These are phyloP conservation scores for Propsilocerus akamusi DNA, from an alignment of 1,140 invertebrate genomes.

Conservation along the genomic window DNA sequence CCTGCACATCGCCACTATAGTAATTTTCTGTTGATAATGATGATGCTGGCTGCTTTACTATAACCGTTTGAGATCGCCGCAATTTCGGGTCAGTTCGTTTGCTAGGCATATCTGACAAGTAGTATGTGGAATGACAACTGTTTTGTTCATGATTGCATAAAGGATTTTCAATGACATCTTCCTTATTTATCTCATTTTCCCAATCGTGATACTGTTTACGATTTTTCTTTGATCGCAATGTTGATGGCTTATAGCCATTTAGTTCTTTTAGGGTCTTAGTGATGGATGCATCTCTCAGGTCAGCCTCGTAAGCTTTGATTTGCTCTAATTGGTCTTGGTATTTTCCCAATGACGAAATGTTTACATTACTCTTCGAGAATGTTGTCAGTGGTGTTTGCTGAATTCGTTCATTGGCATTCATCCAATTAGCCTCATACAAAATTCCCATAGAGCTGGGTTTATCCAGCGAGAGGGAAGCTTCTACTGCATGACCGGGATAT, in stretches of 20 bases:
- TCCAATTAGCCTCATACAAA: conserved; percentile 69
- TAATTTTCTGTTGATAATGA: too few species aligned
- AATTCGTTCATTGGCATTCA: conserved; percentile 30
- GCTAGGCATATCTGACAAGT: conserved; percentile 8
- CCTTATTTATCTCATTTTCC: conserved; percentile 19
- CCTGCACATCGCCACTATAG: too few species aligned
- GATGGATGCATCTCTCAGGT: conserved; percentile 10
- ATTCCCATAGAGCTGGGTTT: conserved; percentile 42
- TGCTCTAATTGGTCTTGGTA: conserved; percentile 39
- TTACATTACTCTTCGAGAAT: conserved; percentile 20
- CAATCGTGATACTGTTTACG: conserved; percentile 31
- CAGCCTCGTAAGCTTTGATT: conserved; percentile 19
- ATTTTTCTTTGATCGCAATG: conserved; percentile 27
- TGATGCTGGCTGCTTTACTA: background rate
- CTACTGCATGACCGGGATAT: conserved; percentile 59
- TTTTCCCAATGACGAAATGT: conserved; percentile 34
- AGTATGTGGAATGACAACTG: conserved; percentile 6
- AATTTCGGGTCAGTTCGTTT: background rate
- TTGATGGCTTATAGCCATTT: conserved; percentile 34
- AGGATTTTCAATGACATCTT: background rate
- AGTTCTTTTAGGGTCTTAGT: conserved; percentile 28
- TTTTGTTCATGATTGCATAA: background rate
- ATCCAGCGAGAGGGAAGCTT: conserved; percentile 36
- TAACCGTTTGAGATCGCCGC: conserved; percentile 6
- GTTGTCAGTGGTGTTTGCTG: conserved; percentile 12